Conservation (phyloP, 2,888 invertebrate genomes). For the Platypus cylindrus region DNA sequence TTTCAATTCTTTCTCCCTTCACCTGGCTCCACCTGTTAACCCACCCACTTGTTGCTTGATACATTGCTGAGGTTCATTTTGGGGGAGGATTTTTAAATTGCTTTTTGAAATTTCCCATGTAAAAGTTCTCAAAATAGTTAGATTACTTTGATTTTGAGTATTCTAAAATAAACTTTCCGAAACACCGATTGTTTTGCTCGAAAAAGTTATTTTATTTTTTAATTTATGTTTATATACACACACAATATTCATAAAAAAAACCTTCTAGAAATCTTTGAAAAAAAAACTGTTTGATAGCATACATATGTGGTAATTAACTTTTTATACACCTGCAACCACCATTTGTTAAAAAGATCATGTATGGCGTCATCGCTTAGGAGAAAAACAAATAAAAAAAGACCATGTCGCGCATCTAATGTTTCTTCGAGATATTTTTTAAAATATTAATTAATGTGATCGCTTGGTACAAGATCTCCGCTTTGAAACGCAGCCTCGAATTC, state of each 20-base stretch:
- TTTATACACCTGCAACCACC: constrained; percentile 13
- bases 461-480: constrained; percentile 14
- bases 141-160: too few species aligned
- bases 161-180: too few species aligned
- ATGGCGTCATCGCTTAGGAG: constrained; percentile 8
- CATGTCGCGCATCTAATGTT: constrained; percentile 10
- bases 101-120: too few species aligned
- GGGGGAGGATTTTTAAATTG: too few species aligned
- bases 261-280: too few species aligned
- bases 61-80: too few species aligned
- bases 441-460: constrained; percentile 13
- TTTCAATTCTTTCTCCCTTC: constrained; percentile 3
- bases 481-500: constrained; percentile 13
- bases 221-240: too few species aligned
- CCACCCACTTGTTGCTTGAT: constrained; percentile 10
- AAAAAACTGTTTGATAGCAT: constrained; percentile 1
- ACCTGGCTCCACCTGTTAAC: constrained; percentile 11
- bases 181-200: too few species aligned
- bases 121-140: too few species aligned
- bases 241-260: too few species aligned
- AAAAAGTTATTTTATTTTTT: too few species aligned
- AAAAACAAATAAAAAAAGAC: constrained; percentile 7
- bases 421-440: constrained; percentile 13
- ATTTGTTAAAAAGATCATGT: constrained; percentile 10
- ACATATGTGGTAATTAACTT: constrained; percentile 9